Conservation (phyloP, 2,113 vertebrate genomes). For the Lagopus muta region DNA sequence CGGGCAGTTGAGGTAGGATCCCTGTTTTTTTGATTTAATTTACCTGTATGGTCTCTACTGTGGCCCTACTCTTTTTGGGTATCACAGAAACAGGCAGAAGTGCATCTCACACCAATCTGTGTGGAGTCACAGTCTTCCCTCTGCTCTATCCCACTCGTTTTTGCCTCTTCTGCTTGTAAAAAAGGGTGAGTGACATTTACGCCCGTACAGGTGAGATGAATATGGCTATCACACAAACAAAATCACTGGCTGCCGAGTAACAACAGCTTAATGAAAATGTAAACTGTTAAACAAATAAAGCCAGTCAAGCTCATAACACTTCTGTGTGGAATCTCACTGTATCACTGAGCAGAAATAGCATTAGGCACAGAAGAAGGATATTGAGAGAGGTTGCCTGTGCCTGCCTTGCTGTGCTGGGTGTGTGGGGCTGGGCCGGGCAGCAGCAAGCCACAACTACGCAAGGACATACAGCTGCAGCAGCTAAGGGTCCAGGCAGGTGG, state of each 20-base stretch:
- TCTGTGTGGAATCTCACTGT: conserved; percentile 60
- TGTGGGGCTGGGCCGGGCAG: not conserved
- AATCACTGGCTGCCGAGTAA: conserved; percentile 65
- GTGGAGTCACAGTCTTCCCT: not conserved
- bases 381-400: not conserved
- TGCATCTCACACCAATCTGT: not conserved
- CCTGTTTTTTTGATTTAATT: not conserved
- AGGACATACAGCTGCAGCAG: not conserved
- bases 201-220: conserved; percentile 33
- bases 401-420: not conserved
- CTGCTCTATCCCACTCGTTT: not conserved
- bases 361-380: conserved; percentile 12
- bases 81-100: not conserved
- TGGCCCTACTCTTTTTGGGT: not conserved
- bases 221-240: conserved; percentile 66
- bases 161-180: conserved; percentile 11
- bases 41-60: not conserved
- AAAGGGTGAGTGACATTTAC: not conserved
- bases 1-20: not conserved
- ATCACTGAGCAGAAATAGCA: conserved; percentile 58
- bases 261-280: conserved; percentile 76
- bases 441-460: not conserved
- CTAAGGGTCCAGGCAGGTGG: not conserved
- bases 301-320: conserved; percentile 66
- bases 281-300: conserved; percentile 76